Evolutionary conservation across 2,113 vertebrate genomes (phyloP).

Genomic region (Nycticebus coucang): DNA sequence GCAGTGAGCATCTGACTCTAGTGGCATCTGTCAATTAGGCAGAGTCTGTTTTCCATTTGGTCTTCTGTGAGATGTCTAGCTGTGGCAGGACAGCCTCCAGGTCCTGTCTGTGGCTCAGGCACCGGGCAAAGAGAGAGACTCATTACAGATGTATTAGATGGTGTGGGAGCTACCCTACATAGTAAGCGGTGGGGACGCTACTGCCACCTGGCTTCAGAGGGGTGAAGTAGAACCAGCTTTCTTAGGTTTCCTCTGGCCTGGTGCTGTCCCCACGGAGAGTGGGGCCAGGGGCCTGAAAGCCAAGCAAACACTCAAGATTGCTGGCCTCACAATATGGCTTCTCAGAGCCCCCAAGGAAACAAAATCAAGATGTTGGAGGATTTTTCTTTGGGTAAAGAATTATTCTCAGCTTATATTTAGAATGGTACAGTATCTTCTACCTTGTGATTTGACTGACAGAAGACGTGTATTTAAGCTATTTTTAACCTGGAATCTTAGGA

Average conservation of each 20-base stretch:
- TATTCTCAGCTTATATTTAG: constrained; percentile 66
- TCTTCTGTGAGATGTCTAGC: background rate
- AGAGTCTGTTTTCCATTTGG: background rate
- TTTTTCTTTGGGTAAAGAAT: constrained; percentile 63
- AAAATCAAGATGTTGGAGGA: constrained; percentile 37
- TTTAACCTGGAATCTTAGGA: constrained; percentile 73
- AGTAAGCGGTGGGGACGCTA: background rate
- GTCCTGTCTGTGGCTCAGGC: background rate
- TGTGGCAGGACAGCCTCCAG: background rate
- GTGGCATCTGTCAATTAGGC: fast-evolving
- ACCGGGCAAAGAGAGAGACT: background rate
- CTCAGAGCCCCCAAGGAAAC: background rate
- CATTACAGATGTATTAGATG: background rate
- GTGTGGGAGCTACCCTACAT: background rate
- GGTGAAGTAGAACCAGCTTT: background rate
- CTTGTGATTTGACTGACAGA: constrained; percentile 75
- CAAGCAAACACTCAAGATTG: background rate
- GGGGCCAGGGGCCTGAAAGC: background rate
- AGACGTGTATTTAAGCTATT: constrained; percentile 74
- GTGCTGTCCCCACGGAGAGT: background rate
- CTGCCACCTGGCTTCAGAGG: background rate
- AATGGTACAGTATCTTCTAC: constrained; percentile 61
- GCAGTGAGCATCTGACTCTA: background rate
- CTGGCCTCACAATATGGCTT: background rate
- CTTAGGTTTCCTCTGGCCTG: background rate